phyloP scores from a whole-genome alignment of 2,888 invertebrate species.

The Acrobasis consociella region DNA sequence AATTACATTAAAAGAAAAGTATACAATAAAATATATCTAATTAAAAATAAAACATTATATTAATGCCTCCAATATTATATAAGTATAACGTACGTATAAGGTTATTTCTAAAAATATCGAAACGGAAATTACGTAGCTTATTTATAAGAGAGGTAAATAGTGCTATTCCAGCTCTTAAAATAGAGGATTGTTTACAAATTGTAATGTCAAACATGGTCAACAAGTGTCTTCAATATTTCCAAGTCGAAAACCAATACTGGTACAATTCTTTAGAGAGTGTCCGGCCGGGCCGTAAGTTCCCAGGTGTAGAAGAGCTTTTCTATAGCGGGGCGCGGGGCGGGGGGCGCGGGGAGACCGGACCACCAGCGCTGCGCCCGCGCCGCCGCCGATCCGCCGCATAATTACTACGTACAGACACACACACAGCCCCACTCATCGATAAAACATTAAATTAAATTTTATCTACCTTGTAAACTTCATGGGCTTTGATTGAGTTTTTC shows the following conservation, averaged over 20 bases:
- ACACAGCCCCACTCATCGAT: conserved; percentile 62
- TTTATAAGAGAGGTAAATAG: too few species aligned
- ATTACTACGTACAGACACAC: conserved; percentile 74
- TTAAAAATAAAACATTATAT: too few species aligned
- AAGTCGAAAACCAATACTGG: conserved; percentile 50
- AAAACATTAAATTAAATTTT: conserved; percentile 77
- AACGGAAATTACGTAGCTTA: too few species aligned
- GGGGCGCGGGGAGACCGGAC: conserved; percentile 56
- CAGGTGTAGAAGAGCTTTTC: conserved; percentile 67
- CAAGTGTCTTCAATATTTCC: conserved; percentile 48
- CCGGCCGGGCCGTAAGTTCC: conserved; percentile 64
- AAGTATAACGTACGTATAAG: too few species aligned
- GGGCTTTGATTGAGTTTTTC: conserved; percentile 72
- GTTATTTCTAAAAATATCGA: too few species aligned
- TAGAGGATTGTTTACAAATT: conserved; percentile 24
- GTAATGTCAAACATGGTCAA: conserved; percentile 44
- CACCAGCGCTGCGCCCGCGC: conserved; percentile 79
- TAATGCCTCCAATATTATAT: too few species aligned
- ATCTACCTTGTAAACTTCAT: conserved; percentile 78
- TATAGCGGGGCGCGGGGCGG: conserved; percentile 40
- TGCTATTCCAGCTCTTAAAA: not conserved
- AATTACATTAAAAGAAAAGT: too few species aligned
- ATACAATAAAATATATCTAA: too few species aligned
- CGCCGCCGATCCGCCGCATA: conserved; percentile 74
- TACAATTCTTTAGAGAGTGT: conserved; percentile 56